Base-by-base conservation (phyloP, 2,888 invertebrate species). In the Metacarcinus magister region DNA sequence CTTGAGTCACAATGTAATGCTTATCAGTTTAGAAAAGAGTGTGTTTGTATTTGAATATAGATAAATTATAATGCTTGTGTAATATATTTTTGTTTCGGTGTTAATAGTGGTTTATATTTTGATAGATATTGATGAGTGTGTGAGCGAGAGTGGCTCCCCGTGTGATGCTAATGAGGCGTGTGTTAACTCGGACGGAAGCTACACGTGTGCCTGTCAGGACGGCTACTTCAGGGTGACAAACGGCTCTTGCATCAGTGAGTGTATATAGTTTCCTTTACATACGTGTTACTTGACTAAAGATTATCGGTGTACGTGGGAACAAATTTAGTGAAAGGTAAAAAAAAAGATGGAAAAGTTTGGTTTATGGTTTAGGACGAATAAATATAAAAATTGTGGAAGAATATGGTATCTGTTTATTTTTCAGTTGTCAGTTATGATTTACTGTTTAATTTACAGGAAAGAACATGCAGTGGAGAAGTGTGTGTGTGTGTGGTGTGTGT, bases 201-300 rank as follows among this genome's bases (percentile, higher is more conserved):
- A 94, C 89, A 48, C 23, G 87, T 94, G 94, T 89, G 46, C 39
- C 87, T 94, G 94, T 39, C 39, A 39, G 19, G 43, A 54, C 28
- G 94, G 94, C 23, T 94, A 23, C 87, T 19, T 94, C 48, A 46
- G 94, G 48, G 23, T 10, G 23, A 13, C 32, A 46, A 39, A 28
- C 32, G 94, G 94, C 32, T 39, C 89, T 16, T 94, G 94, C 32
- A 10, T 39, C 48, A 94, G 94, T 94, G 54, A 94, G 94, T 94
- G 0, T 44, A 39, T 39, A 39, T 39, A 1, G 4, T 54, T 23
- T 19, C 46, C 44, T 44, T 75, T 43, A 43, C 8, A 19, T 0
- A 23, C 23, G 92, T 54, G 92, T 32, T 54, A 19, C 5, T n/a
- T 19, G 44, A 60, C 23, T 60, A 60, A 60, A 23, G 60, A 60